Evolutionary conservation across 2,113 vertebrate species (phyloP).

Genomic region (Ceratotherium simum): DNA sequence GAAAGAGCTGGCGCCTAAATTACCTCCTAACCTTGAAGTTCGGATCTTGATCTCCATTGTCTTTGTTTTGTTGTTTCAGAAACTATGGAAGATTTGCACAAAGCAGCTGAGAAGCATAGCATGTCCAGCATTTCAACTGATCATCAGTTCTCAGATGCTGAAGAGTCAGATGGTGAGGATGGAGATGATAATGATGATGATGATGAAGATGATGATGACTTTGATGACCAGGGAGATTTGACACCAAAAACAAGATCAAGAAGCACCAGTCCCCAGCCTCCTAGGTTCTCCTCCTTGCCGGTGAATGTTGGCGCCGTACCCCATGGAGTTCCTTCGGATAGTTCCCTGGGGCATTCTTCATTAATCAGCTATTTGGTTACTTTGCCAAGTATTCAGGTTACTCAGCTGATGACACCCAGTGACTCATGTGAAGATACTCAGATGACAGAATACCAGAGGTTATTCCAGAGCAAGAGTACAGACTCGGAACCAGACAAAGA

Average conservation of each 20-base stretch:
- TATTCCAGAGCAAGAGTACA: slow-evolving; percentile 89
- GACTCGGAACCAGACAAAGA: slow-evolving; percentile 91
- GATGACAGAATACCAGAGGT: slow-evolving; percentile 92
- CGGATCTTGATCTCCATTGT: neutral
- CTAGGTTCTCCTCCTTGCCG: slow-evolving; percentile 91
- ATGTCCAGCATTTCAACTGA: slow-evolving; percentile 89
- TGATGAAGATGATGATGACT: slow-evolving; percentile 94
- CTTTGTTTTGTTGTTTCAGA: slow-evolving; percentile 84
- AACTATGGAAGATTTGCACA: slow-evolving; percentile 93
- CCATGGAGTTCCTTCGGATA: slow-evolving; percentile 87
- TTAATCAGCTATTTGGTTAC: slow-evolving; percentile 96
- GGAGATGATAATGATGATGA: slow-evolving; percentile 97
- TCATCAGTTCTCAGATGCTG: slow-evolving; percentile 98
- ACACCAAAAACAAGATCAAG: slow-evolving; percentile 97
- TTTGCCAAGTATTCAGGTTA: slow-evolving; percentile 97
- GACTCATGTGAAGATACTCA: slow-evolving; percentile 88
- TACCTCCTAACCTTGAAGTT: neutral
- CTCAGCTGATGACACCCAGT: slow-evolving; percentile 90
- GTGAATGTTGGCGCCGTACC: slow-evolving; percentile 88
- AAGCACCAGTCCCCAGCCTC: slow-evolving; percentile 96
- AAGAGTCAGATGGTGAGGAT: slow-evolving; percentile 97
- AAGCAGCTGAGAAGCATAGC: slow-evolving; percentile 90
- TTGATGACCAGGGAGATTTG: slow-evolving; percentile 97
- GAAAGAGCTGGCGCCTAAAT: neutral
- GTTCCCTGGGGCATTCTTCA: slow-evolving; percentile 90